phyloP scores from a whole-genome alignment of 30 jellyfish, hydroid and myxozoan genomes.

The Phacellophora camtschatica region DNA sequence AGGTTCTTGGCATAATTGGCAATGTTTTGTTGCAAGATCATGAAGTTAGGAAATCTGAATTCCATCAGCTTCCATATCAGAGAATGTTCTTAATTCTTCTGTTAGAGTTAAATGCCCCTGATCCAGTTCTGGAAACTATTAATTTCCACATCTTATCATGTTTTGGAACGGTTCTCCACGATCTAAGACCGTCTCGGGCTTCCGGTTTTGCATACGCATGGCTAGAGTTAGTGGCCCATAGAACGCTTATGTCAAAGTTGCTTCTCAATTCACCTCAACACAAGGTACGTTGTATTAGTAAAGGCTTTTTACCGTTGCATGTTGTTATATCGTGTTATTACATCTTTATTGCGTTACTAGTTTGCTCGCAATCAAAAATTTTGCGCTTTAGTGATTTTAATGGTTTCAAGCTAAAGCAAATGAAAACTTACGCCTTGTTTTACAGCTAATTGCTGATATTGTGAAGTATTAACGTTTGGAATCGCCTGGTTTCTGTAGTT shows the following conservation, averaged over 20 bases:
- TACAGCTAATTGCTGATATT: too few relatives aligned
- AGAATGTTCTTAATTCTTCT: conserved; percentile 88
- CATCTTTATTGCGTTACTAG: too few relatives aligned
- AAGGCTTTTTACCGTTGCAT: too few relatives aligned
- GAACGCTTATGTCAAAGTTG: conserved; percentile 87
- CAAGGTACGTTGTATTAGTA: too few relatives aligned
- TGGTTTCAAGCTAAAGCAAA: too few relatives aligned
- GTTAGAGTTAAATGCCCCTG: conserved; percentile 94
- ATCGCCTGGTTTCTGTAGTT: too few relatives aligned
- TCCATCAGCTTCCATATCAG: conserved; percentile 92
- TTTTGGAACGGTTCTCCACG: conserved; percentile 86
- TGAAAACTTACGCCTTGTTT: too few relatives aligned
- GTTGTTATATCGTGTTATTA: too few relatives aligned
- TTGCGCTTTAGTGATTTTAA: too few relatives aligned
- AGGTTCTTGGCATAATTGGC: conserved; percentile 93
- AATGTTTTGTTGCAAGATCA: conserved; percentile 87
- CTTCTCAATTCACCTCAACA: conserved; percentile 93
- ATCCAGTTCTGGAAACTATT: conserved; percentile 94
- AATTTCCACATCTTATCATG: conserved; percentile 87
- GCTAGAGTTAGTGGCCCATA: conserved; percentile 94
- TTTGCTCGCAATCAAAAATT: too few relatives aligned
- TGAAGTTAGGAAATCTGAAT: conserved; percentile 77
- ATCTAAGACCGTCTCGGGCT: conserved; percentile 89
- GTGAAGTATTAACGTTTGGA: too few relatives aligned
- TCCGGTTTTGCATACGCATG: conserved; percentile 97